Percentiles rank a stretch among this genome's conserved stretches.
These are phyloP conservation scores for Melanotaenia maccullochi DNA, from an alignment of 2,797 vertebrate genomes.

Conservation along the genomic window DNA sequence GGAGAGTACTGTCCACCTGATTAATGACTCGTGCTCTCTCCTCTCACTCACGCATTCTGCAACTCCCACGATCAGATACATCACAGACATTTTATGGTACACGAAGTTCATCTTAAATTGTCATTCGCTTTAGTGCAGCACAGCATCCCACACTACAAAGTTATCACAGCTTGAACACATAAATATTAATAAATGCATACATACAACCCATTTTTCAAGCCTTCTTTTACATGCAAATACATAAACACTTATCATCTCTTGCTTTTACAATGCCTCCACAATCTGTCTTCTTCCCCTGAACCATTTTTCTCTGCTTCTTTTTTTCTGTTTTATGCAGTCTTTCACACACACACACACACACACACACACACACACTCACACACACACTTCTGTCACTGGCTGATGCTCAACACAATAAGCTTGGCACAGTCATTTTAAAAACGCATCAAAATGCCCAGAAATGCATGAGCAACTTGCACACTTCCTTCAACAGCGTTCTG, in stretches of 20 bases:
- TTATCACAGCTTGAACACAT: slow-evolving; percentile 26
- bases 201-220: slow-evolving; percentile 4
- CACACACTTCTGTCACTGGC: slow-evolving; percentile 4
- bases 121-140: slow-evolving; percentile 18
- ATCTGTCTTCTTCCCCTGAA: slow-evolving; percentile 27
- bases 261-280: slow-evolving; percentile 4
- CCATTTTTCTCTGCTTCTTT: slow-evolving; percentile 18
- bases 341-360: not conserved
- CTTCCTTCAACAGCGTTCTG: no score
- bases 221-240: slow-evolving; percentile 48
- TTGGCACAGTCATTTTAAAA: slow-evolving; percentile 39
- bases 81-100: slow-evolving; percentile 35
- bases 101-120: slow-evolving; percentile 51
- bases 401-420: slow-evolving; percentile 34
- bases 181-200: slow-evolving; percentile 25
- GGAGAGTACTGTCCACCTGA: slow-evolving; percentile 60
- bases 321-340: not conserved
- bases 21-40: slow-evolving; percentile 53
- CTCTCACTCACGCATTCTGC: not conserved
- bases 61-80: slow-evolving; percentile 45
- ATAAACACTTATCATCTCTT: slow-evolving; percentile 9
- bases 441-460: slow-evolving; percentile 33
- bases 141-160: slow-evolving; percentile 26
- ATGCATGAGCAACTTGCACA: slow-evolving; percentile 14
- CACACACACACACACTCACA: not conserved